Base-by-base conservation (phyloP, 2,113 vertebrate species). In the Antigone vipio region DNA sequence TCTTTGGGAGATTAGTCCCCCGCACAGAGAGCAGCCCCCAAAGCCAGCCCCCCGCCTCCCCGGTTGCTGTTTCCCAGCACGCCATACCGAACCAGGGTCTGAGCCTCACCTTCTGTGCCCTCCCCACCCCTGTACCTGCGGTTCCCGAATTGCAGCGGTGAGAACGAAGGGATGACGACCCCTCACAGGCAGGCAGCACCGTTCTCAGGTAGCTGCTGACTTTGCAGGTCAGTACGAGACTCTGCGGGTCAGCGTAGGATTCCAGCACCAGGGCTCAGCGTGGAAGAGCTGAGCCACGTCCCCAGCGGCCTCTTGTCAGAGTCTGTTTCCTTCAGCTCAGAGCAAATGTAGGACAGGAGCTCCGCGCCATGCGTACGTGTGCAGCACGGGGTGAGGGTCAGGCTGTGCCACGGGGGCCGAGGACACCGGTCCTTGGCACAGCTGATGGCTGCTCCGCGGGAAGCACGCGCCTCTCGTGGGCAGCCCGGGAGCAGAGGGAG, bases 341-440 rank as follows among this genome's bases (percentile, higher is more conserved):
- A 79, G 67, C 35, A 20, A 9, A 20, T 18, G 34, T 21, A 63
- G 63, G 55, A 23, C 0, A 2, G 71, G 62, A 30, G 32, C 68
- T 71, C 40, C 0, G 27, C 64, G 42, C 69, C 1, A 0, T 11
- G 59, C 5, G 0, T 17, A 5, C 3, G 8, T 8, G 29, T 63
- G n/a, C 35, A 9, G 49, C 50, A 9, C 45, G 8, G 68, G 62
- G 22, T 53, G 62, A 62, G 82, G 77, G 12, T 60, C 50, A 6
- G 58, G n/a, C 68, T 34, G 34, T 81, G 89, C 77, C 24, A 7
- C 0, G 0, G 32, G 12, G 83, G 38, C 75, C 34, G n/a, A 49
- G 68, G 44, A 6, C 56, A 17, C 47, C 3, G 21, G 21, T 40
- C 47, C 88, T 66, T 4, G 5, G 67, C 72, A 22, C 53, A 19